phyloP scores from a whole-genome alignment of 2,113 vertebrate species.

The Sceloporus tristichus region DNA sequence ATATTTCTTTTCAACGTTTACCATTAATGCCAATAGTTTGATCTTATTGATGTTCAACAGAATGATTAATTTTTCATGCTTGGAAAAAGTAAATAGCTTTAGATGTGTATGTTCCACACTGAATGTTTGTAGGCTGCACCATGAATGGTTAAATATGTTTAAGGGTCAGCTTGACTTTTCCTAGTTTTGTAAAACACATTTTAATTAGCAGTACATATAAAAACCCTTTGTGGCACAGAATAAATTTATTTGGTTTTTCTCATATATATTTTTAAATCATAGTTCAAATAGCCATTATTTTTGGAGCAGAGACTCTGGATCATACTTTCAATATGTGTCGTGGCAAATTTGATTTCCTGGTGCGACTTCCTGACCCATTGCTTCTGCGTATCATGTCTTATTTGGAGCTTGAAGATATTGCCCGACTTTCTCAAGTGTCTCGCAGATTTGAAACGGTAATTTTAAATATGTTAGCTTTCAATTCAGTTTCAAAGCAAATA shows the following conservation, averaged over 20 bases:
- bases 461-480: slow-evolving; percentile 7
- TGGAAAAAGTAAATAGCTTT: neutral
- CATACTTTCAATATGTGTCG: slow-evolving; percentile 78
- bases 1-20: neutral
- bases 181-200: neutral
- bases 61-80: neutral
- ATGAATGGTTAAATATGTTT: neutral
- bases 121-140: neutral
- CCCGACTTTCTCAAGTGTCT: slow-evolving; percentile 79
- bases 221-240: slow-evolving; percentile 18
- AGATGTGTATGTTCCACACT: neutral
- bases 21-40: neutral
- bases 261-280: slow-evolving; percentile 65
- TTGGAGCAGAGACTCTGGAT: slow-evolving; percentile 78
- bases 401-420: slow-evolving; percentile 79
- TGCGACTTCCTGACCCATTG: slow-evolving; percentile 78
- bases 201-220: neutral
- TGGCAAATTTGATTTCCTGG: slow-evolving; percentile 82
- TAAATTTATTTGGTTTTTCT: slow-evolving; percentile 41
- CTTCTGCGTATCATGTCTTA: slow-evolving; percentile 80
- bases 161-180: neutral
- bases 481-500: slow-evolving; percentile 19
- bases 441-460: slow-evolving; percentile 78
- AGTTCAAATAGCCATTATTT: slow-evolving; percentile 76
- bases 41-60: neutral